A percentile compares a stretch with the other conserved stretches of the same genome.
phyloP scores from a whole-genome alignment of 2,888 invertebrate species.

The Habrosyne pyritoides region DNA sequence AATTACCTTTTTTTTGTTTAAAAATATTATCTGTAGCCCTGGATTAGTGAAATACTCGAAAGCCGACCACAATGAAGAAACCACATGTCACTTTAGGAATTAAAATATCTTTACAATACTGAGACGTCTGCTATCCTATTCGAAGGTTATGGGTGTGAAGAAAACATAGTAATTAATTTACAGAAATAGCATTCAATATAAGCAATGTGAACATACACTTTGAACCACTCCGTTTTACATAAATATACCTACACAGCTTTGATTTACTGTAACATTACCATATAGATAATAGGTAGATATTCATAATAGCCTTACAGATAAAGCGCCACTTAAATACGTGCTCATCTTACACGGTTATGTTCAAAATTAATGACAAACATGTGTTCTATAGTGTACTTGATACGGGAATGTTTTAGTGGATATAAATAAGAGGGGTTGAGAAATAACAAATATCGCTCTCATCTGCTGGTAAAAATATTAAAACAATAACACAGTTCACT shows the following conservation, averaged over 20 bases:
- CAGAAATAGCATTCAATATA: too few relatives aligned
- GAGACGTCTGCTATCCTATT: too few relatives aligned
- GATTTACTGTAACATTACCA: conserved; percentile 41
- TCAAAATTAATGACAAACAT: conserved; percentile 55
- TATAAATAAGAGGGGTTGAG: not conserved
- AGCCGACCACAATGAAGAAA: too few relatives aligned
- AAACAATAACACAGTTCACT: too few relatives aligned
- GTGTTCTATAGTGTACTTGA: conserved; percentile 34
- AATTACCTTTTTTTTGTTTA: too few relatives aligned
- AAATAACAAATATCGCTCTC: not conserved
- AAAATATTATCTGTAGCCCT: too few relatives aligned
- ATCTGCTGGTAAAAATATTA: not conserved
- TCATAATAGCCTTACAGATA: conserved; percentile 50
- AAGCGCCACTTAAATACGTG: conserved; percentile 52
- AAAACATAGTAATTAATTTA: too few relatives aligned
- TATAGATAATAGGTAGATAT: conserved; percentile 59
- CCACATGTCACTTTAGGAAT: too few relatives aligned
- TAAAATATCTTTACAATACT: too few relatives aligned
- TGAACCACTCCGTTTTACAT: not conserved
- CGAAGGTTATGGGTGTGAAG: too few relatives aligned
- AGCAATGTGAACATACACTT: too few relatives aligned
- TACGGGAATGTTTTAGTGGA: not conserved
- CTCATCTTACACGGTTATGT: conserved; percentile 44
- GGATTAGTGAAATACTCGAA: too few relatives aligned
- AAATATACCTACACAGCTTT: not conserved